Evolutionary conservation across 1,140 invertebrate genomes (phyloP), one percentile per base, ranked within the genome.

Genomic region (Dreissena polymorpha): DNA sequence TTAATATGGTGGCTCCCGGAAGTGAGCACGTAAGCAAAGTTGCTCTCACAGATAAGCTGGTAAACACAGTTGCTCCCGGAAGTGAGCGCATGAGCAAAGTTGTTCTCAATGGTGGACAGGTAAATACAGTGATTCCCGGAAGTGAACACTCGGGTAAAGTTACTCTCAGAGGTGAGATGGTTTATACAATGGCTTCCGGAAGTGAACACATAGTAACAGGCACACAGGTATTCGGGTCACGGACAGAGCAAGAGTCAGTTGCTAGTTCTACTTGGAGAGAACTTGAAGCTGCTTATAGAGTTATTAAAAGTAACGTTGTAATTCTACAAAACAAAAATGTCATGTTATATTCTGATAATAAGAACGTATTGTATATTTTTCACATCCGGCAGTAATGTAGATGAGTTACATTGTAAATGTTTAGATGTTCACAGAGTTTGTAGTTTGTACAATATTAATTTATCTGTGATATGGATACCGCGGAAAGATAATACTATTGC

Each of bases 231-330:
- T 39, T 21, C 49, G 81, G 73, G 23, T 57, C n/a, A 49, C 63
- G 81, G 73, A 29, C 18, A 21, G 55, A n/a, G 16, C 21, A 14
- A 60, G 64, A 76, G 21, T 10, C n/a, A 14, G 53, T 25, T 12
- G 55, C 73, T 63, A 69, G 74, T 51, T 69, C 67, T 16, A 71
- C 73, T 49, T 76, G 73, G 74, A 60, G 73, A 50, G 79, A 86
- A 50, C 25, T 83, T 8, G 75, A 74, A n/a, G 75, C 74, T 1
- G 75, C 76, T 0, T 72, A 71, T 50, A 53, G 80, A 49, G 81
- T 84, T 18, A 21, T 84, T 23, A 51, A 65, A 27, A 70, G 21
- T 39, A 55, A 73, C 23, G 49, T 50, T 18, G 2, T 51, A 25
- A 51, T 75, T 50, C 21, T 73, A 50, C n/a, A 50, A 69, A 78